Conservation (phyloP, 2,113 vertebrate genomes). For the Thryonomys swinderianus region DNA sequence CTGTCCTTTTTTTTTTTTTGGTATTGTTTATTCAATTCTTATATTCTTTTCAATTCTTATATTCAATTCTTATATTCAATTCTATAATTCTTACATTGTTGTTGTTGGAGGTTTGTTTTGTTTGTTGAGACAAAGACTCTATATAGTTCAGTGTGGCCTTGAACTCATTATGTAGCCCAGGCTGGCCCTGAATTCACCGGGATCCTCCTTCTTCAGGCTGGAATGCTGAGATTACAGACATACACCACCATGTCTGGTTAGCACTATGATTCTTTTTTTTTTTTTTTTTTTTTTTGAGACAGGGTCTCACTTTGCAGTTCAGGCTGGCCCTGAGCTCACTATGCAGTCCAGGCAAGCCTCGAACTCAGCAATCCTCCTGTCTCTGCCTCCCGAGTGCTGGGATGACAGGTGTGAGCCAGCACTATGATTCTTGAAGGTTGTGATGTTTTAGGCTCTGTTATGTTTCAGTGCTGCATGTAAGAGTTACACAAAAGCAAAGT, state of each 20-base stretch:
- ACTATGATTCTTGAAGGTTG: neutral
- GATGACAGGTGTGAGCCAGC: neutral
- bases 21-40: neutral
- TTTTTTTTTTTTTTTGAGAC: neutral
- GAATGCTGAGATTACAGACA: no score
- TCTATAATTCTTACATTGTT: neutral
- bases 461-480: neutral
- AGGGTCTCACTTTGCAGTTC: neutral
- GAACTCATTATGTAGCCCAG: neutral
- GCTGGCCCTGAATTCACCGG: neutral
- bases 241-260: no score
- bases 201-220: no score
- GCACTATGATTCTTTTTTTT: no score
- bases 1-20: neutral
- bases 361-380: neutral
- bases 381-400: neutral
- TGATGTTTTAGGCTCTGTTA: neutral
- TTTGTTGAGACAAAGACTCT: neutral
- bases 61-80: neutral
- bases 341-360: neutral
- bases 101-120: neutral
- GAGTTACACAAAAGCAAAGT: neutral
- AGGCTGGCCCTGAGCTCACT: neutral
- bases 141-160: neutral
- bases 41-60: no score